Evolutionary conservation across 1,140 invertebrate genomes (phyloP).

Genomic region (Stratiolaelaps scimitus): DNA sequence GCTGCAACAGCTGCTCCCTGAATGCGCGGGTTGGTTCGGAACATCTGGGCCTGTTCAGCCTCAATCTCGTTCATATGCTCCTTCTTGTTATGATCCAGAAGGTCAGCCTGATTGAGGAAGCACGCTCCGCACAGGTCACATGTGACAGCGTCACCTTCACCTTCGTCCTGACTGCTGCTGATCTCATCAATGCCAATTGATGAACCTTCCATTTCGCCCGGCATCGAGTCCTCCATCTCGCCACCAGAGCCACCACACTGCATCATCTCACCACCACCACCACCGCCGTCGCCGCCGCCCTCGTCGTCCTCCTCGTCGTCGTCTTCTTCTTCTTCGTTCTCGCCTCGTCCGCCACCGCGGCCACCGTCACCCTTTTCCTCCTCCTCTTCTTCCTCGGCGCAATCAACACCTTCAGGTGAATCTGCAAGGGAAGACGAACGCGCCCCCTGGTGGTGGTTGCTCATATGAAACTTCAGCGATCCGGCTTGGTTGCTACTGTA

Average conservation of each 20-base stretch:
- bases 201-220: constrained; percentile 27
- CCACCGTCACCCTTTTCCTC: constrained; percentile 20
- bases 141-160: background rate
- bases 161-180: constrained; percentile 11
- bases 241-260: background rate
- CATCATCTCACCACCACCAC: constrained; percentile 8
- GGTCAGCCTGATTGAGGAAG: constrained; percentile 37
- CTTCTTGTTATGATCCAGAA: constrained; percentile 40
- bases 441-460: constrained; percentile 6
- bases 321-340: constrained; percentile 35
- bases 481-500: constrained; percentile 22
- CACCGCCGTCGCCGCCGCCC: constrained; percentile 32
- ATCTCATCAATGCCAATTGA: constrained; percentile 19
- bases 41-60: constrained; percentile 34
- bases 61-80: constrained; percentile 36
- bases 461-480: constrained; percentile 23
- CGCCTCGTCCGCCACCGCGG: constrained; percentile 38
- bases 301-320: constrained; percentile 47
- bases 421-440: constrained; percentile 40
- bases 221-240: constrained; percentile 22
- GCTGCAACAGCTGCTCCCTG: too few relatives aligned
- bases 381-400: constrained; percentile 28
- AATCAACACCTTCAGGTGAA: constrained; percentile 33
- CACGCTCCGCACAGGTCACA: constrained; percentile 24
- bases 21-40: constrained; percentile 39